These are phyloP conservation scores for Bufo bufo DNA, from an alignment of 2,113 vertebrate species.

Conservation along the genomic window DNA sequence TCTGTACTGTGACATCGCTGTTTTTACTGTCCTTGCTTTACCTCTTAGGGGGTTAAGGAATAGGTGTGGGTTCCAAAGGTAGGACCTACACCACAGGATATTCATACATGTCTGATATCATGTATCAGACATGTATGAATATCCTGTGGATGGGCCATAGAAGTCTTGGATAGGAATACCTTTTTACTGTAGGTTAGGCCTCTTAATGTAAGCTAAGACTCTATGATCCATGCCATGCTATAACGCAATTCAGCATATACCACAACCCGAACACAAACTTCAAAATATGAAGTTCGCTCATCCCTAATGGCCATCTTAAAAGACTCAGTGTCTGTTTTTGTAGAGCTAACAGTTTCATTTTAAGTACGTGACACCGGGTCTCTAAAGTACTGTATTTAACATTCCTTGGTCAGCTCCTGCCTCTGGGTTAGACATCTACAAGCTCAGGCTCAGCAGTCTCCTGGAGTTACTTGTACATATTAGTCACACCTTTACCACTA, in stretches of 20 bases:
- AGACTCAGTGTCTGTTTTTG: neutral
- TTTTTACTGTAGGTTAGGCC: neutral
- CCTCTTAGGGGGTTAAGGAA: no score
- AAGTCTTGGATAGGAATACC: neutral
- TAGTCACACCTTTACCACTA: neutral
- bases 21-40: no score
- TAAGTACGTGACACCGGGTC: neutral
- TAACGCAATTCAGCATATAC: no score
- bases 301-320: neutral
- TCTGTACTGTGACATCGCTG: no score
- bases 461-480: neutral
- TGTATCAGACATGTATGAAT: no score
- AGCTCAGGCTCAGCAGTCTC: neutral
- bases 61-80: no score
- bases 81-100: no score
- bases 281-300: no score
- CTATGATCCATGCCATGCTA: neutral
- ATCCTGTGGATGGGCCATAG: no score
- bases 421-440: neutral
- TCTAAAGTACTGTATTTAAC: neutral
- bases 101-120: no score
- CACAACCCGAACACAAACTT: no score
- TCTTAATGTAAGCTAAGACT: neutral
- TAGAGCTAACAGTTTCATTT: neutral
- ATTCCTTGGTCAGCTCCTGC: constrained; percentile 15